These are phyloP conservation scores for Paelopatides confundens DNA, from an alignment of 53 echinoderm and acorn worm species.

Conservation along the genomic window DNA sequence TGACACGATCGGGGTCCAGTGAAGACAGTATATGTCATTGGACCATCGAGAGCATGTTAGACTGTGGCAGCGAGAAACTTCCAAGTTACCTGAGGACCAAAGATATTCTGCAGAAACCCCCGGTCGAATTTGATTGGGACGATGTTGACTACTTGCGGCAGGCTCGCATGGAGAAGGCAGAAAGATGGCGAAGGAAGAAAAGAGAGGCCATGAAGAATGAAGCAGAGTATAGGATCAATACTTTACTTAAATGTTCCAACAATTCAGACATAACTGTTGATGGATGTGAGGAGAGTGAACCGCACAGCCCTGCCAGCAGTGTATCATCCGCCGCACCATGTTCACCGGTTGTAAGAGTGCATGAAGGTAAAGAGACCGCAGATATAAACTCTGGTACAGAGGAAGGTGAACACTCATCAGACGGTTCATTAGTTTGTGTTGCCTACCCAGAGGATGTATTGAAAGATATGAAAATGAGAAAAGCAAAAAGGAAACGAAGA, in stretches of 20 bases:
- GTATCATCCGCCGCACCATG: neutral
- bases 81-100: constrained; percentile 12
- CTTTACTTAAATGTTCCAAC: constrained; percentile 18
- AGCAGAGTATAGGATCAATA: constrained; percentile 35
- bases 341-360: neutral
- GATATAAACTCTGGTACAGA: too few relatives aligned
- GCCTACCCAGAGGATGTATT: neutral
- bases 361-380: neutral
- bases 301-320: neutral
- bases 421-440: neutral
- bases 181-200: constrained; percentile 32
- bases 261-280: neutral
- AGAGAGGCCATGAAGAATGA: neutral
- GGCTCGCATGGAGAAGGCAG: constrained; percentile 11
- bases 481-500: neutral
- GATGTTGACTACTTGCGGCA: neutral
- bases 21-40: neutral
- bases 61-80: neutral
- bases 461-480: neutral
- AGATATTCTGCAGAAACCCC: neutral
- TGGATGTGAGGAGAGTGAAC: neutral
- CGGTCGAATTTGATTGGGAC: neutral
- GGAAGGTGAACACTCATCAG: neutral
- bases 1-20: neutral
- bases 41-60: constrained; percentile 31